Evolutionary conservation across 2,888 invertebrate genomes (phyloP), one percentile per base, ranked within the genome.

Genomic region (Noctua comes): DNA sequence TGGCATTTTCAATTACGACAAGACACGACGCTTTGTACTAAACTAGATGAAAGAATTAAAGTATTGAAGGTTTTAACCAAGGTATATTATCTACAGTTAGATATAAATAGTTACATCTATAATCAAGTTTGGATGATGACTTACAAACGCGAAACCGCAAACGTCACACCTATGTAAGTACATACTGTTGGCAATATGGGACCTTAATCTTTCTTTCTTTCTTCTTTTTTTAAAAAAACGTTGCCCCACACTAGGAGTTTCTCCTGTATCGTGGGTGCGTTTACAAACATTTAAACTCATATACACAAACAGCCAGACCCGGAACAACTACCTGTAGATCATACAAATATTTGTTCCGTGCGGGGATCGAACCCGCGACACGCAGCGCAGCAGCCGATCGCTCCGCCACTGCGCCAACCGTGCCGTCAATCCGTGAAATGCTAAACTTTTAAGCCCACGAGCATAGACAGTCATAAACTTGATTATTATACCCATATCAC

Each of bases 121-220:
- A 7, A 27, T 48, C 6, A 27, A 31, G 62, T 51, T 54, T 13
- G 48, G 13, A 64, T 43, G 85, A 85, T 82, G 48, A 82, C 83
- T 70, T 82, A 83, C 69, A 65, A 83, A 13, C 65, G 82, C 65
- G 43, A 36, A 40, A 86, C 83, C 82, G 69, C 86, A 83, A 71
- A n/a, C 85, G 43, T 18, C 69, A 43, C 68, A 27, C 31, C 43
- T 27, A 43, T 11, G 43, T 36, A 36, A 36, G 36, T 40, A 16
- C n/a, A 13, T 2, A 21, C 36, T 77, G 36, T 21, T 46, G 27
- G 10, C 59, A 16, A n/a, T 51, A 27, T 24, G 18, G 21, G 16
- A 68, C 40, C 65, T 54, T 40, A 36, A 69, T n/a, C n/a, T n/a
- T n/a, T n/a, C n/a, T n/a, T n/a, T n/a, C n/a, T n/a, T n/a, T n/a